Percentiles rank a stretch among this genome's conserved stretches.
Evolutionary conservation across 2,888 invertebrate genomes (phyloP).

Genomic region (Magallana nippona): DNA sequence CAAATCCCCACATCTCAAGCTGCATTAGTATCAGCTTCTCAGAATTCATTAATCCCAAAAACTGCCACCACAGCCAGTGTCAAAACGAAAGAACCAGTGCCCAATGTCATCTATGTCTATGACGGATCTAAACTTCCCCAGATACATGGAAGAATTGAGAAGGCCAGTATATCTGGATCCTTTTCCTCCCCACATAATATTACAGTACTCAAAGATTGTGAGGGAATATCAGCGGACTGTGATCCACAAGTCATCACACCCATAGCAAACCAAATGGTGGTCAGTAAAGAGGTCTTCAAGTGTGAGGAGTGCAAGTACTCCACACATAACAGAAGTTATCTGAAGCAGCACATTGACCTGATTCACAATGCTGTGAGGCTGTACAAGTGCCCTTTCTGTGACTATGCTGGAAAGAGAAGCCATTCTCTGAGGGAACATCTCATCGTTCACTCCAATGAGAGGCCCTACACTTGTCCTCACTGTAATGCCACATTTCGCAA

Average conservation of each 20-base stretch:
- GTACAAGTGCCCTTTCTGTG: slow-evolving; percentile 78
- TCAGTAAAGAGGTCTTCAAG: slow-evolving; percentile 52
- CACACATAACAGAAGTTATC: slow-evolving; percentile 77
- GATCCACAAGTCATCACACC: slow-evolving; percentile 38
- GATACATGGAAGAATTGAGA: slow-evolving; percentile 33
- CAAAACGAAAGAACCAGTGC: slow-evolving; percentile 23
- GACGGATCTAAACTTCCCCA: slow-evolving; percentile 39
- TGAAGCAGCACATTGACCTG: slow-evolving; percentile 78
- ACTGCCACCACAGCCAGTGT: background rate
- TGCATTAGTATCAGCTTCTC: background rate
- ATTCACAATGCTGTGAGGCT: slow-evolving; percentile 77
- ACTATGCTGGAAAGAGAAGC: slow-evolving; percentile 78
- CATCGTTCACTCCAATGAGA: slow-evolving; percentile 76
- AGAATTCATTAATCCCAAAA: background rate
- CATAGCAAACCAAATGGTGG: slow-evolving; percentile 42
- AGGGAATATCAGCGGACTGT: background rate
- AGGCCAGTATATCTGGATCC: slow-evolving; percentile 11
- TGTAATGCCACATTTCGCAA: slow-evolving; percentile 79
- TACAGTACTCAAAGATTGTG: slow-evolving; percentile 11
- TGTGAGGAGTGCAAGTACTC: slow-evolving; percentile 76
- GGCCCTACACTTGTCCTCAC: slow-evolving; percentile 75
- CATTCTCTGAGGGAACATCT: slow-evolving; percentile 77
- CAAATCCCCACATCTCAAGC: background rate
- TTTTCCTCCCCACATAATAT: background rate
- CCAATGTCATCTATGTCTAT: slow-evolving; percentile 39